These are phyloP conservation scores for Caracal caracal DNA, from an alignment of 2,113 vertebrate genomes.

Conservation along the genomic window DNA sequence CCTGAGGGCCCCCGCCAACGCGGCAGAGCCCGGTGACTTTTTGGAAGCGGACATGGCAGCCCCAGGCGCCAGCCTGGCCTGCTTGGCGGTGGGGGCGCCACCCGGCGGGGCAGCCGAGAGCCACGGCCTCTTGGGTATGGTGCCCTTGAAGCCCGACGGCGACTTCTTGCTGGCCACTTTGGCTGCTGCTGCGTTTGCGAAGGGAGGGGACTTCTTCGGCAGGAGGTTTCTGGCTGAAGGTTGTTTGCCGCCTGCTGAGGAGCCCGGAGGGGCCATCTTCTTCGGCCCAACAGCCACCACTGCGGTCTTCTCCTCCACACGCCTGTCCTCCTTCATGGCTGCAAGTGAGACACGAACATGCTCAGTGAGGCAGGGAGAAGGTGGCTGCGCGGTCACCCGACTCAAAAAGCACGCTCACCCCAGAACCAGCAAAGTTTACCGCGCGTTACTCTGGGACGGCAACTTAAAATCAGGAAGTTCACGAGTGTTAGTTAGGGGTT, in stretches of 20 bases:
- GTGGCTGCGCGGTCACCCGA: accelerated
- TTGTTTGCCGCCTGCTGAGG: slow-evolving; percentile 73
- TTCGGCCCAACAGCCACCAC: not conserved
- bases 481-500: not conserved
- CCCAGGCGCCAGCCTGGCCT: slow-evolving; percentile 70
- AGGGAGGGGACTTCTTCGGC: slow-evolving; percentile 79
- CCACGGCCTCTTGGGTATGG: slow-evolving; percentile 81
- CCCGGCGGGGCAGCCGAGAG: slow-evolving; percentile 72
- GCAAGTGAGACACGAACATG: slow-evolving; percentile 46
- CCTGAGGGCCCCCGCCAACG: slow-evolving; percentile 74
- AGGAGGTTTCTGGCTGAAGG: slow-evolving; percentile 71
- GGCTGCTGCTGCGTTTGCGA: slow-evolving; percentile 52
- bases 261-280: slow-evolving; percentile 69
- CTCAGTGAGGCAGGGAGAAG: accelerated
- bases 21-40: slow-evolving; percentile 74
- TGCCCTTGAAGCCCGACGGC: slow-evolving; percentile 78
- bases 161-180: slow-evolving; percentile 78
- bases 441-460: not conserved
- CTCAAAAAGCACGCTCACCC: accelerated
- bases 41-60: slow-evolving; percentile 75
- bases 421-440: too few species aligned
- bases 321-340: slow-evolving; percentile 86
- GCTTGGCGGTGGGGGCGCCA: slow-evolving; percentile 82
- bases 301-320: slow-evolving; percentile 73
- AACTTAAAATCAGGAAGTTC: not conserved